Evolutionary conservation across 2,797 vertebrate species (phyloP), one percentile per base, ranked within the genome.

Genomic region (Echiichthys vipera): DNA sequence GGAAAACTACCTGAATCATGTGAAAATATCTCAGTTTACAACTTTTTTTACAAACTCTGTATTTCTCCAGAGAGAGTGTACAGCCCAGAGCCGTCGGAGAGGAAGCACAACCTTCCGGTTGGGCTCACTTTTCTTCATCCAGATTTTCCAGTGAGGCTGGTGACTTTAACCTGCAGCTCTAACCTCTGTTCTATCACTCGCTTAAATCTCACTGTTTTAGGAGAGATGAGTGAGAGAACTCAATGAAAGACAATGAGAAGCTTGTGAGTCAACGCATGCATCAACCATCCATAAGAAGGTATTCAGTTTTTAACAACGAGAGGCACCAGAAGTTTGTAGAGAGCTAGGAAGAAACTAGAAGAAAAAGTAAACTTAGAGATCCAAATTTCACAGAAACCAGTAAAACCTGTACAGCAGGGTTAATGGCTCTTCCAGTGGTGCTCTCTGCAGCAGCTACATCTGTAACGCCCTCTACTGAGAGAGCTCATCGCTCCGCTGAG

Each of bases 151-250:
- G 34, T 36, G 9, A 0, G 24, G 10, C 58, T 47, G 46, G n/a
- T 56, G 53, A 54, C 42, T 78, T 55, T 24, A 69, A 30, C 69
- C 49, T 50, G 10, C 20, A 62, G 54, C 61, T 36, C 34, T 83
- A 53, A 59, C 65, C 72, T 74, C 32, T 22, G 1, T 5, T 46
- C 40, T 27, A 5, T 61, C 32, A 14, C 45, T 3, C 2, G 2
- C 22, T 47, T 25, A 18, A 55, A 49, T 20, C n/a, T n/a, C n/a
- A n/a, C n/a, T n/a, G n/a, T n/a, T n/a, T n/a, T n/a, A n/a, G n/a
- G n/a, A n/a, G n/a, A n/a, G n/a, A n/a, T n/a, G n/a, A n/a, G n/a
- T 51, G 61, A 64, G 20, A 50, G 18, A 37, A 32, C 6, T 46
- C 24, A 30, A 2, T n/a, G 24, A 36, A 49, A 71, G 22, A 50